Base-by-base conservation (phyloP, 2,797 vertebrate genomes). In the Chiloscyllium punctatum region DNA sequence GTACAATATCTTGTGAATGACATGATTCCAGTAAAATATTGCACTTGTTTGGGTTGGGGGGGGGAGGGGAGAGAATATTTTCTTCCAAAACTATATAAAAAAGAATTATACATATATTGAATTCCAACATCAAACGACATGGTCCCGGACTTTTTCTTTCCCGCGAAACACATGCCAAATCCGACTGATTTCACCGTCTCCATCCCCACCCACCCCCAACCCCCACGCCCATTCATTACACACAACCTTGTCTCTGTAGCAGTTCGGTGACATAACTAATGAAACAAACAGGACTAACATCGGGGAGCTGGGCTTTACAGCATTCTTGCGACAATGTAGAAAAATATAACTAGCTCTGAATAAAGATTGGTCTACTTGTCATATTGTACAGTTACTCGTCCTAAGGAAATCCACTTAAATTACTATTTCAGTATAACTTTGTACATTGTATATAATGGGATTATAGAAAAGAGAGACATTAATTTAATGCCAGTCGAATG, bases 401-500 rank as follows among this genome's bases (percentile, higher is more conserved):
- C 94, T 95, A 95, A 74, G 71, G 94, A 95, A 74, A 95, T 72
- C 30, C 72, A 95, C 51, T 95, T 95, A 95, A 95, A 53, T 95
- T 53, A 95, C 94, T 72, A 77, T 51, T 94, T 77, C 94, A 95
- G 71, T 53, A 77, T 95, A 74, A 53, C 57, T 77, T 57, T 77
- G 94, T 53, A 95, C 94, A 95, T 95, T 77, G 48, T 69, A 92
- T 77, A 53, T 57, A 53, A 77, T 51, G 27, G 33, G 27, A 33
- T 74, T 95, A 95, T 77, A 77, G 71, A 57, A 57, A 95, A 94
- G 68, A n/a, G 57, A 33, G 16, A 96, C 0, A 95, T 88, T 51
- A 96, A 33, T 96, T 97, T 96, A 98, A 95, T 98, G 98, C 99
- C 99, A 99, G 97, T 98, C 97, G 97, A 99, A 99, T 71, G 98